A percentile compares a stretch with the other conserved stretches of the same genome.
These are phyloP conservation scores for Rhorus exstirpatorius DNA, from an alignment of 2,888 invertebrate species.

Conservation along the genomic window DNA sequence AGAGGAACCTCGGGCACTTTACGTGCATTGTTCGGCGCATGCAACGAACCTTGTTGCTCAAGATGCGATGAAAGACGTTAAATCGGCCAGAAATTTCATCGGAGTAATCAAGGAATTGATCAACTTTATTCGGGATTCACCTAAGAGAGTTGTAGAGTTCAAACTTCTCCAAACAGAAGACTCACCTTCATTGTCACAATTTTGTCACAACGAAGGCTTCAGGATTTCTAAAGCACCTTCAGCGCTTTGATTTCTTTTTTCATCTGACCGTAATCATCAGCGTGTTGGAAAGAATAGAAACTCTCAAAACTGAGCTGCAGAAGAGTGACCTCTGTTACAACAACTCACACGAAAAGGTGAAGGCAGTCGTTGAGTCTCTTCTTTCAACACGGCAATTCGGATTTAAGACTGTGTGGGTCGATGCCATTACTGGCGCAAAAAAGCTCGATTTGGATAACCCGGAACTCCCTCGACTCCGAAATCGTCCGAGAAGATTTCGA, in stretches of 20 bases:
- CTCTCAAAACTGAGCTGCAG: conserved; percentile 61
- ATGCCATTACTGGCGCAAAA: conserved; percentile 30
- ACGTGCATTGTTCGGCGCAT: conserved; percentile 46
- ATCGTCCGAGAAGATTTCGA: conserved; percentile 19
- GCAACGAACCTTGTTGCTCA: conserved; percentile 31
- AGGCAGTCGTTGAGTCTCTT: no score
- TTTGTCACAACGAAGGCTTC: conserved; percentile 61
- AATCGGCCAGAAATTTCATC: conserved; percentile 46
- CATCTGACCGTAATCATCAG: conserved; percentile 56
- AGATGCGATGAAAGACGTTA: conserved; percentile 53
- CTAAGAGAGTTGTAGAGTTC: conserved; percentile 63
- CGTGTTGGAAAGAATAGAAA: conserved; percentile 68
- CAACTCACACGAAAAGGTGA: no score
- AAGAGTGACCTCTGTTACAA: conserved; percentile 58
- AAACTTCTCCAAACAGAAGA: conserved; percentile 50
- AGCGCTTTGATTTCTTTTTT: conserved; percentile 57
- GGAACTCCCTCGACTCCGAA: conserved; percentile 35
- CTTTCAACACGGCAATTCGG: conserved; percentile 34
- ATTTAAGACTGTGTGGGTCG: conserved; percentile 47
- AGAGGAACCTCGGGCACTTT: conserved; percentile 33
- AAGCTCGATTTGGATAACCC: conserved; percentile 62
- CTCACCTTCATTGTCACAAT: conserved; percentile 32
- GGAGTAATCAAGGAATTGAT: conserved; percentile 55
- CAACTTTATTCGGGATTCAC: conserved; percentile 62
- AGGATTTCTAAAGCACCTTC: conserved; percentile 53